These are phyloP conservation scores for Amorpha juglandis DNA, from an alignment of 2,888 invertebrate species.

Conservation along the genomic window DNA sequence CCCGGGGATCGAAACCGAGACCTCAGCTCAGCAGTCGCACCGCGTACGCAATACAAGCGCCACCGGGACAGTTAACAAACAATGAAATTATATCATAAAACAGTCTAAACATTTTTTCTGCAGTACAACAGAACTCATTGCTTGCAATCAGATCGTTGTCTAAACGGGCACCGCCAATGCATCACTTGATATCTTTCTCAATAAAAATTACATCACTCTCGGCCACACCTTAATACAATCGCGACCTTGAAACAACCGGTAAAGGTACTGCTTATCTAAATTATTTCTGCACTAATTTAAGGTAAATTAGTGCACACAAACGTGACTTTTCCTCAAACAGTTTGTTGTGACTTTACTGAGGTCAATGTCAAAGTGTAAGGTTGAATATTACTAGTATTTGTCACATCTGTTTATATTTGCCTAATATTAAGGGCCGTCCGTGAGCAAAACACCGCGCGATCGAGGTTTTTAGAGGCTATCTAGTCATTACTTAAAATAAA, in stretches of 20 bases:
- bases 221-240: not conserved
- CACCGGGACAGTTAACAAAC: no score
- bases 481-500: no score
- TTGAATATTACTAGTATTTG: not conserved
- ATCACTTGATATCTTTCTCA: not conserved
- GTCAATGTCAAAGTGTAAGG: slow-evolving; percentile 16
- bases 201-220: not conserved
- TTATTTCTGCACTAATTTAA: not conserved
- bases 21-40: no score
- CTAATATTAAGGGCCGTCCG: not conserved
- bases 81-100: no score
- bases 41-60: no score
- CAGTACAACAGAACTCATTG: no score
- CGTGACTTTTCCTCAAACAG: not conserved
- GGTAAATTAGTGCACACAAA: not conserved
- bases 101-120: no score
- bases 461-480: no score
- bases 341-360: not conserved
- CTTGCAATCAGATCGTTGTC: no score
- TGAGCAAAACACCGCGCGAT: no score
- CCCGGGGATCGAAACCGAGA: no score
- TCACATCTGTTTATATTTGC: not conserved
- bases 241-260: not conserved
- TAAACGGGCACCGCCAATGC: not conserved
- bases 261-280: not conserved